Evolutionary conservation across 2,888 invertebrate genomes (phyloP).

Genomic region (Caenorhabditis uteleia): DNA sequence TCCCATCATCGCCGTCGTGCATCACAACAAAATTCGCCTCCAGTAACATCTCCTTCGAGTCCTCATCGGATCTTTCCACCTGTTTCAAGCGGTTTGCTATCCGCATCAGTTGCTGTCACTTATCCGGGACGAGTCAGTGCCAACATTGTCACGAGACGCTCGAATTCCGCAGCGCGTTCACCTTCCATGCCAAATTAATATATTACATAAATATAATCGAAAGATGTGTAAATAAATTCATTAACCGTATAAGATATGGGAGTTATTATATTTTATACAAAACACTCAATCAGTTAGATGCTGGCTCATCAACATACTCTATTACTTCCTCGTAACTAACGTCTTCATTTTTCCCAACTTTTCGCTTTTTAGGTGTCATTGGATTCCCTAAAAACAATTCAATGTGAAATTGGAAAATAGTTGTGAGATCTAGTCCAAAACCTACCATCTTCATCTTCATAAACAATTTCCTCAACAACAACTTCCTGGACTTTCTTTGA

Average conservation of each 20-base stretch:
- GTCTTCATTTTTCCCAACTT: conserved; percentile 26
- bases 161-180: conserved; percentile 24
- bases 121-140: conserved; percentile 37
- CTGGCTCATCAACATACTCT: conserved; percentile 41
- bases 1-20: conserved; percentile 57
- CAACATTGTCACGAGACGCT: conserved; percentile 26
- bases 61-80: conserved; percentile 45
- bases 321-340: conserved; percentile 39
- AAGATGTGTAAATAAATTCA: neutral
- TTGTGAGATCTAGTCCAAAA: too few species aligned
- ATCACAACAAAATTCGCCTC: conserved; percentile 36
- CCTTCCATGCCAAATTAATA: conserved; percentile 32
- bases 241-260: too few species aligned
- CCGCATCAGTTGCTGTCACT: conserved; percentile 50
- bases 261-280: neutral
- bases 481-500: conserved; percentile 4
- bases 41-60: conserved; percentile 34
- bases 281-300: neutral
- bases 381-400: conserved; percentile 24
- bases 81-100: conserved; percentile 35
- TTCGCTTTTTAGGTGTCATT: conserved; percentile 23
- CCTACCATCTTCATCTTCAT: conserved; percentile 32
- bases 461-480: conserved; percentile 26
- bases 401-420: too few species aligned
- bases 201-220: neutral